Percentiles rank a stretch among this genome's conserved stretches.
Evolutionary conservation across 2,113 vertebrate genomes (phyloP).

Genomic region (Ploceus nigricollis): DNA sequence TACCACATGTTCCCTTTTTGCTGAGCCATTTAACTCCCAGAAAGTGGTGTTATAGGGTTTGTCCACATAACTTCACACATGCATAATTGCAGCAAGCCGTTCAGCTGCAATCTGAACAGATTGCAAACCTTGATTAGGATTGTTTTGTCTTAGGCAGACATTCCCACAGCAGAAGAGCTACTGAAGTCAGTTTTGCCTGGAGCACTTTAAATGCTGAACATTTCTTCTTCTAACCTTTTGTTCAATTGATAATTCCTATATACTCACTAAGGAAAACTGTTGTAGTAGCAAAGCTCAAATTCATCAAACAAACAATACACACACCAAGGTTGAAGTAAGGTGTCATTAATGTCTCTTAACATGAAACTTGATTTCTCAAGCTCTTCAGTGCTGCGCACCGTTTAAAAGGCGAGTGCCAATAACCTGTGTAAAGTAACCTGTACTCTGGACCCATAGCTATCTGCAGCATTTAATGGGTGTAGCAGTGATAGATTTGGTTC

Average conservation of each 20-base stretch:
- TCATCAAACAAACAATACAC: not conserved
- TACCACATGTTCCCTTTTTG: not conserved
- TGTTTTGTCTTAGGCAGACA: not conserved
- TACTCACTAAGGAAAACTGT: not conserved
- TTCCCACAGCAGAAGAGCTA: not conserved
- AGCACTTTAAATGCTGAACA: not conserved
- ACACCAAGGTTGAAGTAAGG: not conserved
- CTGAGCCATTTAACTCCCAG: not conserved
- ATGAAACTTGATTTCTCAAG: not conserved
- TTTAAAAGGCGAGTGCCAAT: not conserved
- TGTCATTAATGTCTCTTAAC: not conserved
- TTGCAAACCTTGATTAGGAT: not conserved
- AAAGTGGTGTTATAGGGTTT: not conserved
- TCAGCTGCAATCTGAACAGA: not conserved
- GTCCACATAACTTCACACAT: not conserved
- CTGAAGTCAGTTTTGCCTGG: not conserved
- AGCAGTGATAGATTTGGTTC: not conserved
- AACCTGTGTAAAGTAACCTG: not conserved
- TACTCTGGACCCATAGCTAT: not conserved
- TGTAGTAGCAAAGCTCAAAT: not conserved
- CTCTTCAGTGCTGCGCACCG: not conserved
- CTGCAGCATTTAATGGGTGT: not conserved
- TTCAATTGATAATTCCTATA: not conserved
- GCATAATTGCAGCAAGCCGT: not conserved
- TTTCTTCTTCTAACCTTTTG: not conserved